Percentiles rank a stretch among this genome's conserved stretches.
Conservation (phyloP, 2,113 vertebrate species). For the Falco punctatus region DNA sequence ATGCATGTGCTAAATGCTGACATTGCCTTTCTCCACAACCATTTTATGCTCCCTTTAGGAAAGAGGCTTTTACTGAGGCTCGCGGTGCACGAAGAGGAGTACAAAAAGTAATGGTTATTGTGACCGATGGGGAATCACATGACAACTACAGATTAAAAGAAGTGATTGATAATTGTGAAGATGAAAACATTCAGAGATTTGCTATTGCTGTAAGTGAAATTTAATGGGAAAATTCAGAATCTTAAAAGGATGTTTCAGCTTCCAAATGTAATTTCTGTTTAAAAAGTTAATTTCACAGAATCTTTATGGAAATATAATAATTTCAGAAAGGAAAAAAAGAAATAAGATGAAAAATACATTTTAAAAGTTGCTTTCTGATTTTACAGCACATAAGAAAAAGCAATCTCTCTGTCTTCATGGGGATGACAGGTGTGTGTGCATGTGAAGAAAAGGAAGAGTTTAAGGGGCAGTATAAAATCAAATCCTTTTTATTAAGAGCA, state of each 20-base stretch:
- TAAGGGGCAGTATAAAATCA: background rate
- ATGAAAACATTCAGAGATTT: slow-evolving; percentile 89
- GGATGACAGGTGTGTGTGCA: background rate
- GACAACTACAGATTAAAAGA: slow-evolving; percentile 79
- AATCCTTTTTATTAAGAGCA: background rate
- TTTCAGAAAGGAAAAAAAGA: background rate
- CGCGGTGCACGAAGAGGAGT: slow-evolving; percentile 87
- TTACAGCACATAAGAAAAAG: background rate
- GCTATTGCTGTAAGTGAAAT: slow-evolving; percentile 90
- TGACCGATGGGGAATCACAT: slow-evolving; percentile 96
- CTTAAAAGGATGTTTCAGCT: slow-evolving; percentile 8
- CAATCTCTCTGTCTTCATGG: background rate
- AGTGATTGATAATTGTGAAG: slow-evolving; percentile 83
- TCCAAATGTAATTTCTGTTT: slow-evolving; percentile 2
- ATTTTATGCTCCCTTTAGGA: slow-evolving; percentile 69
- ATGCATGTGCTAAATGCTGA: background rate
- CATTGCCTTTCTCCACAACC: background rate
- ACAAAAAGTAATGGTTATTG: slow-evolving; percentile 97
- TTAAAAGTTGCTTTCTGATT: background rate
- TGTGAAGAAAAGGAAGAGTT: background rate
- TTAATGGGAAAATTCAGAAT: slow-evolving; percentile 3
- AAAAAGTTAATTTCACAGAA: background rate
- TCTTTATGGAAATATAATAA: background rate
- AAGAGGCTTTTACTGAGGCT: slow-evolving; percentile 89
- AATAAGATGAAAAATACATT: background rate